Conservation (phyloP, 2,113 vertebrate species). For the Salminus brasiliensis region DNA sequence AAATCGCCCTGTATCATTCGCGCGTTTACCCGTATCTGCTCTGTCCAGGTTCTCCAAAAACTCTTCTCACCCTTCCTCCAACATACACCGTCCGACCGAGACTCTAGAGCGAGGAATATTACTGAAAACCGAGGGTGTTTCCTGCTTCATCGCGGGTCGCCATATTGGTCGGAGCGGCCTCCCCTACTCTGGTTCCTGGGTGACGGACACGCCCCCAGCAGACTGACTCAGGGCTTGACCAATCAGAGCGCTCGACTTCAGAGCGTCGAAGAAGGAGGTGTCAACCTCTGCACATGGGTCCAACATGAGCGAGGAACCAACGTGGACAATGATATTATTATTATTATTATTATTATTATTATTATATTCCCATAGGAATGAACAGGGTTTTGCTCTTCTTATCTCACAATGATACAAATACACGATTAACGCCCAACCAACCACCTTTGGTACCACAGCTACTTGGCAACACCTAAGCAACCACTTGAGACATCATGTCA, state of each 20-base stretch:
- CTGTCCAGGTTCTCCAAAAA: slow-evolving; percentile 59
- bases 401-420: no score
- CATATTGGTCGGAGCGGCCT: slow-evolving; percentile 77
- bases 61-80: slow-evolving; percentile 41
- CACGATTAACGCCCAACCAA: no score
- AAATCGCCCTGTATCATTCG: not conserved
- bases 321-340: no score
- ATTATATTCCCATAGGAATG: no score
- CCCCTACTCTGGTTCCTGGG: slow-evolving; percentile 68
- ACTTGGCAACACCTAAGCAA: no score
- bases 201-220: slow-evolving; percentile 61
- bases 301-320: not conserved
- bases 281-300: slow-evolving; percentile 10
- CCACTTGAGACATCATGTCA: no score
- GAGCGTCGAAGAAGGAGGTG: not conserved
- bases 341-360: no score
- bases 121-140: slow-evolving; percentile 72
- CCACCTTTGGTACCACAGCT: no score
- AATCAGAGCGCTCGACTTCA: slow-evolving; percentile 1
- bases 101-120: slow-evolving; percentile 58
- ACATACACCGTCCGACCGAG: slow-evolving; percentile 24
- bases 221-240: slow-evolving; percentile 54
- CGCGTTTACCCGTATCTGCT: slow-evolving; percentile 69
- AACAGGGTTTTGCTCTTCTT: no score
- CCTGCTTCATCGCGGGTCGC: slow-evolving; percentile 78